These are phyloP conservation scores for Sebastes cheni DNA, from an alignment of 2,797 vertebrate genomes.

Conservation along the genomic window DNA sequence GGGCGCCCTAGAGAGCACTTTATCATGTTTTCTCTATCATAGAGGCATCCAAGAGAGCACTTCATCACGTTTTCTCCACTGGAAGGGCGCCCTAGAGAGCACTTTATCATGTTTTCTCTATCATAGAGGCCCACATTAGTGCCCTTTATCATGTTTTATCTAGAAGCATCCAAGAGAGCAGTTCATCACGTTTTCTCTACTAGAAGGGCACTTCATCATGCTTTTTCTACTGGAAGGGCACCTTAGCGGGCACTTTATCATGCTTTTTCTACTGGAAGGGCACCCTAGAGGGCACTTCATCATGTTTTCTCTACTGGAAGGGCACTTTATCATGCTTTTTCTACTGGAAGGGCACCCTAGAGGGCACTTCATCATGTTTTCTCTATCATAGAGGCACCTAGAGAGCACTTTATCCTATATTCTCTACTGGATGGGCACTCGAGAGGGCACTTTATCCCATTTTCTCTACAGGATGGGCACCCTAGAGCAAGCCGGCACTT, in stretches of 20 bases:
- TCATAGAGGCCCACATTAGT: not conserved
- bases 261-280: not conserved
- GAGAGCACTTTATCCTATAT: not conserved
- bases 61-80: not conserved
- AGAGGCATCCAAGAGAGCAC: not conserved
- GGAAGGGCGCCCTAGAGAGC: not conserved
- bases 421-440: rapidly evolving
- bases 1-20: not conserved
- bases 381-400: too few relatives aligned
- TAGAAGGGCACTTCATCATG: not conserved
- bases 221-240: not conserved
- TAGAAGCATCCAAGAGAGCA: too few relatives aligned
- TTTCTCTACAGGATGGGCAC: not conserved
- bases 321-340: too few relatives aligned
- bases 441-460: not conserved
- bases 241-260: not conserved
- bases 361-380: not conserved
- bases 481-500: not conserved
- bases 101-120: not conserved
- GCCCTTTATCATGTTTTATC: too few relatives aligned
- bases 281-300: not conserved
- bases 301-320: not conserved
- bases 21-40: not conserved
- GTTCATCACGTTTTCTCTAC: not conserved
- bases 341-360: too few relatives aligned